Evolutionary conservation across 2,888 invertebrate species (phyloP), one percentile per base, ranked within the genome.

Genomic region (Chrysodeixis includens): DNA sequence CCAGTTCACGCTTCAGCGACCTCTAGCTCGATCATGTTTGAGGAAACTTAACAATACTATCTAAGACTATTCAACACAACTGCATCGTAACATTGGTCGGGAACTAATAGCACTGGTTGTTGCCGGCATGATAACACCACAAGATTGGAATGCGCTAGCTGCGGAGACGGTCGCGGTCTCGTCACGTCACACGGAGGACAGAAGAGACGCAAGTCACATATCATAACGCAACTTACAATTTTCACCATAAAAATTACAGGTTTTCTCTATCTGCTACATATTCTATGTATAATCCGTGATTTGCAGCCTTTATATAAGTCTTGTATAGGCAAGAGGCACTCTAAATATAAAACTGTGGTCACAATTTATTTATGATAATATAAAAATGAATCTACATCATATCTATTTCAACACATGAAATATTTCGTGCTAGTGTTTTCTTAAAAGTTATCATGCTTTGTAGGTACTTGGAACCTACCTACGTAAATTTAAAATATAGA

Each of bases 291-390:
- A 93, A 91, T 94, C 92, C 91, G 95, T 95, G 95, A 93, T 93
- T 94, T 92, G 95, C 95, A 95, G 95, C 95, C 95, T 95, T 95
- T 94, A 93, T 93, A 93, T 94, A 94, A 95, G 95, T 95, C 95
- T 95, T 95, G 92, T 94, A 94, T 90, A 95, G 95, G 95, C 95
- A 95, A 95, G 95, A 96, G 96, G 96, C 96, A 96, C 96, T 96
- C 96, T 95, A 95, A 95, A 95, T 95, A 95, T 95, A 96, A 95
- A 95, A 95, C 93, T 90, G 95, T 95, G 95, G 95, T 95, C 95
- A 94, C 94, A 94, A 94, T 95, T 92, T 88, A 91, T 89, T 92
- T 88, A 91, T 89, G 85, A 88, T 91, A 92, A 89, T 91, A 92
- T 90, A 93, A 93, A 93, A 94, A 93, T 88, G 90, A 92, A 91